Base-by-base conservation (phyloP, 2,113 vertebrate genomes). In the Physeter macrocephalus region DNA sequence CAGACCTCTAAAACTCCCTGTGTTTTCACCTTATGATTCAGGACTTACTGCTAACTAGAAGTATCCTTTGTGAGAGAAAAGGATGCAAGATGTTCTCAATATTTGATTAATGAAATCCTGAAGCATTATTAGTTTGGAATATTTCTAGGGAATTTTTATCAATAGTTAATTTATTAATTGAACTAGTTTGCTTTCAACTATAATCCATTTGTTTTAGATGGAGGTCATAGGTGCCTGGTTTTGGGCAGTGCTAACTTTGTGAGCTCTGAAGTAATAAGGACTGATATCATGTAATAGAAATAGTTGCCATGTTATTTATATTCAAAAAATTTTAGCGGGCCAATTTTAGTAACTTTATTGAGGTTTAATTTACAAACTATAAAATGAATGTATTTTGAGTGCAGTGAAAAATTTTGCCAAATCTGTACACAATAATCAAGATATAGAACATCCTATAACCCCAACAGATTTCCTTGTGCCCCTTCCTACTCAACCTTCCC, bases 81-180 rank as follows among this genome's bases (percentile, higher is more conserved):
- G 1, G 21, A 59, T 1, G 11, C 20, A 94, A 54, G 27, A 39
- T 34, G 10, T 93, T 84, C 9, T 80, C 36, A 74, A 15, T 64
- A 78, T 87, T 88, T 80, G 74, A n/a, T 90, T 78, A 95, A 75
- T 84, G 29, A 71, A 81, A 93, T 93, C n/a, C 21, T 69, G 5
- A 75, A 78, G 34, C 36, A 85, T 88, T 20, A 36, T 64, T 54
- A 67, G 2, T 86, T 93, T 69, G 46, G 17, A 88, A 86, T 97
- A 69, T 86, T 88, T 94, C 21, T 71, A 67, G 71, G 49, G 67
- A 83, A 75, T 59, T 93, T 85, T 95, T 23, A 39, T 64, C 49
- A 9, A 9, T 57, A 88, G 31, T 43, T 75, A 49, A 81, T 80
- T 57, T 82, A 59, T 82, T 74, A 62, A 77, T 62, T 57, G 3